Evolutionary conservation across 2,888 invertebrate species (phyloP), one percentile per base, ranked within the genome.

Genomic region (Pyrochroa serraticornis): DNA sequence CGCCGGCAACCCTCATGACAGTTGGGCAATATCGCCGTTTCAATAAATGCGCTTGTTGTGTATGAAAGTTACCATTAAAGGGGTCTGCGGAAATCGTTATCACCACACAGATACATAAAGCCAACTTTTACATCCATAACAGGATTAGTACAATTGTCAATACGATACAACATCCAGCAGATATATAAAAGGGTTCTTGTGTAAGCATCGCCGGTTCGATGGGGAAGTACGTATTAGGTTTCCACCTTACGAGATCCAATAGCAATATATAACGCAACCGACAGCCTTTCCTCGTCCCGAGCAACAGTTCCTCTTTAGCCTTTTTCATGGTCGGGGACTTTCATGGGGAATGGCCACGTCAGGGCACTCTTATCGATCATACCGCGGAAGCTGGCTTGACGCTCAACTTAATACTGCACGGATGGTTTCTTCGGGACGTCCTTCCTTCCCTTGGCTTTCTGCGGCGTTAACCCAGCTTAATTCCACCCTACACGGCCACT

Each of bases 221-320:
- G 42, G 59, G 41, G 36, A 35, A 52, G 57, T 59, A 59, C 60
- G 60, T 62, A 66, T 70, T 78, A 77, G 51, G 74, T 69, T 65
- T 79, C 77, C 67, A 79, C 78, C 57, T 60, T 76, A 60, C 33
- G 73, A 58, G 48, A 70, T 67, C 37, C 66, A 52, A 68, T 71
- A 69, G 64, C 72, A 71, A 73, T 80, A 71, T 71, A 77, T 77
- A 74, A 80, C 67, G 71, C 79, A 72, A 77, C 74, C 75, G 49
- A 31, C 48, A 36, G 38, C 44, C 47, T 43, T 44, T 45, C 13
- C 32, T 10, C 44, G 48, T 45, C 22, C 22, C 35, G 37, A 42
- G 55, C 55, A 55, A 55, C 55, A 55, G 55, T 55, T 55, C 53
- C 53, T 53, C 53, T 52, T 52, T 52, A 52, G 52, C 52, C 45